phyloP scores from a whole-genome alignment of 2,888 invertebrate species.

The Scaptomyza polygonia region DNA sequence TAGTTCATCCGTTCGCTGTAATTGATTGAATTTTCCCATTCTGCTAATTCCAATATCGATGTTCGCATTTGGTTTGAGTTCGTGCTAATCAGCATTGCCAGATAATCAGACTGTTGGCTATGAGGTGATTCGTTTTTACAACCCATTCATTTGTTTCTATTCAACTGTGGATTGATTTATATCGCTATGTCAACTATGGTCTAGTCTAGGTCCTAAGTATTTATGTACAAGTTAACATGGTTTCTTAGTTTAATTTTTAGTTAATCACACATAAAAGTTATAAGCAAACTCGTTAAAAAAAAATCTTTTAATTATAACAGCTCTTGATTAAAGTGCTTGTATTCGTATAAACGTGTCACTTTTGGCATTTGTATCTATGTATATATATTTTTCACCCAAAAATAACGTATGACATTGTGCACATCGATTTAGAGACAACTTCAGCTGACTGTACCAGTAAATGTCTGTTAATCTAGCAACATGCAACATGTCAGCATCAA shows the following conservation, averaged over 20 bases:
- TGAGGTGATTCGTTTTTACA: too few species aligned
- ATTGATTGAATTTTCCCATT: neutral
- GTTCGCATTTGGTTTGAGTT: neutral
- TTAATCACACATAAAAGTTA: too few species aligned
- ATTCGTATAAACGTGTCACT: neutral
- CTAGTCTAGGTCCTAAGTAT: too few species aligned
- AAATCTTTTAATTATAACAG: neutral
- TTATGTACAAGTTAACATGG: too few species aligned
- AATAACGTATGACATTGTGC: neutral
- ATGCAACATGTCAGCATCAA: conserved; percentile 32
- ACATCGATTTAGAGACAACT: conserved; percentile 16
- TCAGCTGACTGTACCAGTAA: conserved; percentile 4
- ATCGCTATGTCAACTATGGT: too few species aligned
- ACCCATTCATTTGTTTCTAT: too few species aligned
- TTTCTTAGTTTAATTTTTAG: too few species aligned
- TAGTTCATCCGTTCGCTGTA: too few species aligned
- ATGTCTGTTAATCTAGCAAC: conserved; percentile 3
- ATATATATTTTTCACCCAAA: neutral
- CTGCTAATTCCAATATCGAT: neutral
- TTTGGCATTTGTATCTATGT: neutral
- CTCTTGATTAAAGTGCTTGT: neutral
- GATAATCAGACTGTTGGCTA: too few species aligned
- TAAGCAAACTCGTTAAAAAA: too few species aligned
- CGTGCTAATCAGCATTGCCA: too few species aligned
- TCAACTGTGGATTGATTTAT: too few species aligned